These are phyloP conservation scores for Neodontobutis hainanensis DNA, from an alignment of 2,113 vertebrate species.

Conservation along the genomic window DNA sequence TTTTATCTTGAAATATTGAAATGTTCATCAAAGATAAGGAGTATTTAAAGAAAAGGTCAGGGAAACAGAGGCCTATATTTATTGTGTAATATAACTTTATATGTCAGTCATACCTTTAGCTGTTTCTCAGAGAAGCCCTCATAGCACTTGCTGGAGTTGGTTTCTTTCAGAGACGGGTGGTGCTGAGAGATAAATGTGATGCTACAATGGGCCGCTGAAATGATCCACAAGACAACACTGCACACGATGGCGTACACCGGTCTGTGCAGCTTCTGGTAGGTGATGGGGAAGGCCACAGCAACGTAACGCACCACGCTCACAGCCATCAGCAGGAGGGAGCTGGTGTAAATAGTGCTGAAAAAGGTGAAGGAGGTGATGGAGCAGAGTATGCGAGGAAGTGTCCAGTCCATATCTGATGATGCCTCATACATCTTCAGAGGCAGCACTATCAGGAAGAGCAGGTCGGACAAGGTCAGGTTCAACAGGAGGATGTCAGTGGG, in stretches of 20 bases:
- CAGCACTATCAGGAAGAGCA: slow-evolving; percentile 79
- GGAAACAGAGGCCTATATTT: too few species aligned
- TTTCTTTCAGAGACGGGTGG: neutral
- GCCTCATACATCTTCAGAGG: slow-evolving; percentile 83
- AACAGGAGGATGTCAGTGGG: slow-evolving; percentile 81
- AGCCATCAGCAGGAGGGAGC: slow-evolving; percentile 79
- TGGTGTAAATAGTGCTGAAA: slow-evolving; percentile 85
- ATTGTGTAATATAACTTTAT: too few species aligned
- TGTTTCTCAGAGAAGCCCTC: slow-evolving; percentile 71
- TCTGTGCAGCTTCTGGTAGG: slow-evolving; percentile 62
- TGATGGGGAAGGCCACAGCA: slow-evolving; percentile 75
- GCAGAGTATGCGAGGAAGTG: slow-evolving; percentile 65
- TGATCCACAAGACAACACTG: slow-evolving; percentile 72
- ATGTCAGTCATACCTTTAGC: slow-evolving; percentile 11
- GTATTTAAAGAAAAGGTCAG: too few species aligned
- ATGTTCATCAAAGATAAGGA: too few species aligned
- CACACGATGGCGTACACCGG: slow-evolving; percentile 35
- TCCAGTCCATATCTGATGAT: slow-evolving; percentile 64
- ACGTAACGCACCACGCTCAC: slow-evolving; percentile 83
- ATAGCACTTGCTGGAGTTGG: slow-evolving; percentile 66
- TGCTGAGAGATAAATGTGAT: slow-evolving; percentile 68
- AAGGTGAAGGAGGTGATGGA: slow-evolving; percentile 75
- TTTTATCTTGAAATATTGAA: too few species aligned
- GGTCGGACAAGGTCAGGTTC: slow-evolving; percentile 80
- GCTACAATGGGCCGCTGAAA: slow-evolving; percentile 77